These are phyloP conservation scores for Malthinus flaveolus DNA, from an alignment of 2,888 invertebrate genomes.

Conservation along the genomic window DNA sequence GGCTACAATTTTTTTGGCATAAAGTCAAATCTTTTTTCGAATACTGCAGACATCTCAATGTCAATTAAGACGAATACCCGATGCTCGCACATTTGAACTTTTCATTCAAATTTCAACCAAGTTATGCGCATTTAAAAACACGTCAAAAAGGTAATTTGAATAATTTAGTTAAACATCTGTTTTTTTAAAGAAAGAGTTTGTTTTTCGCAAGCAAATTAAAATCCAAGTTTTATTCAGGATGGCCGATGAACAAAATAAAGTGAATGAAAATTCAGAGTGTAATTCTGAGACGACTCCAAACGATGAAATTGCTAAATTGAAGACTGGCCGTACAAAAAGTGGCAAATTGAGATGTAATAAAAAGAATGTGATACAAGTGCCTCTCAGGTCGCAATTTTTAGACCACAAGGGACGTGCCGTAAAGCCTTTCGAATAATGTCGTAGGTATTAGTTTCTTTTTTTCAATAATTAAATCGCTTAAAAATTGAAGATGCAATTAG, in stretches of 20 bases:
- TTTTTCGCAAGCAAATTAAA: background rate
- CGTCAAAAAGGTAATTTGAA: background rate
- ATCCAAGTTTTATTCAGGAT: background rate
- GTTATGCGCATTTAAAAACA: slow-evolving; percentile 1
- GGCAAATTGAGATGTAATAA: slow-evolving; percentile 16
- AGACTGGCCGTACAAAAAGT: background rate
- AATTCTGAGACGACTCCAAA: background rate
- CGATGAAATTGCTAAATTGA: slow-evolving; percentile 1
- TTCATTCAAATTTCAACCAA: no score
- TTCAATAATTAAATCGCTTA: background rate
- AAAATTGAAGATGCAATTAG: background rate
- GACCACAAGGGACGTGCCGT: slow-evolving; percentile 15
- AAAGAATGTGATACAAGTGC: slow-evolving; percentile 16
- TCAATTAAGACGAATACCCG: no score
- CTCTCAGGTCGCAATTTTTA: slow-evolving; percentile 8
- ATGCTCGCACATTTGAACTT: no score
- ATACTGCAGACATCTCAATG: no score
- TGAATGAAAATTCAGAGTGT: background rate
- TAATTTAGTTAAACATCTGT: background rate
- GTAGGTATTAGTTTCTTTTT: background rate
- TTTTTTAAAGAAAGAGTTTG: background rate
- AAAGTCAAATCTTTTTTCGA: background rate
- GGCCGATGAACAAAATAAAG: slow-evolving; percentile 6
- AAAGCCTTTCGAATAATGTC: slow-evolving; percentile 14
- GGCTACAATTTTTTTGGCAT: background rate